phyloP scores from a whole-genome alignment of 2,888 invertebrate genomes.

The Mythimna loreyi region DNA sequence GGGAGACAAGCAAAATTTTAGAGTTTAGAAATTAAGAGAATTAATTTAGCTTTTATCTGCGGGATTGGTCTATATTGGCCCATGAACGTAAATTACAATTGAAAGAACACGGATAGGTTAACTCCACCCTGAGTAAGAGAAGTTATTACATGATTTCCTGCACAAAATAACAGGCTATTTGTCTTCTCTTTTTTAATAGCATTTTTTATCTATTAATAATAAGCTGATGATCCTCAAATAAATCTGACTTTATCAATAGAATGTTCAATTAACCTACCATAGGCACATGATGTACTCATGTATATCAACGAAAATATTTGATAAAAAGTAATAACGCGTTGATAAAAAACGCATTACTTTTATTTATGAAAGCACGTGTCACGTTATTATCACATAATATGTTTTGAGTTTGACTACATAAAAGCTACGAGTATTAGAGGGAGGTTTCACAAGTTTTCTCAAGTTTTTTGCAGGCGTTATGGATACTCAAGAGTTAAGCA shows the following conservation, averaged over 20 bases:
- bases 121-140: too few species aligned
- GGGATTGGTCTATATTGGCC: too few species aligned
- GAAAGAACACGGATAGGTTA: too few species aligned
- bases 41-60: neutral
- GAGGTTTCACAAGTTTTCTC: neutral
- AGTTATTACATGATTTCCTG: too few species aligned
- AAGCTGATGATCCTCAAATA: neutral
- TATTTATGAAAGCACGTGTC: slow-evolving; percentile 13
- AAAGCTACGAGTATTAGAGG: neutral
- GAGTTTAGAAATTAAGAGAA: neutral
- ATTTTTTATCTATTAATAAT: neutral
- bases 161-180: neutral
- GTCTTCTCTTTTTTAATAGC: neutral
- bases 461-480: too few species aligned
- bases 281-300: neutral
- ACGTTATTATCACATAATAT: slow-evolving; percentile 12
- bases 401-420: neutral
- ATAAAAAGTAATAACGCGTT: slow-evolving; percentile 30
- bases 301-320: slow-evolving; percentile 16
- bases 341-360: slow-evolving; percentile 14
- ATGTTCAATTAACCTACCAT: neutral
- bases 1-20: neutral
- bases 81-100: too few species aligned
- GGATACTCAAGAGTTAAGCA: too few species aligned
- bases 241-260: neutral